Percentiles rank a stretch among this genome's conserved stretches.
Conservation (phyloP, 2,888 invertebrate species). For the Podabrus alpinus region DNA sequence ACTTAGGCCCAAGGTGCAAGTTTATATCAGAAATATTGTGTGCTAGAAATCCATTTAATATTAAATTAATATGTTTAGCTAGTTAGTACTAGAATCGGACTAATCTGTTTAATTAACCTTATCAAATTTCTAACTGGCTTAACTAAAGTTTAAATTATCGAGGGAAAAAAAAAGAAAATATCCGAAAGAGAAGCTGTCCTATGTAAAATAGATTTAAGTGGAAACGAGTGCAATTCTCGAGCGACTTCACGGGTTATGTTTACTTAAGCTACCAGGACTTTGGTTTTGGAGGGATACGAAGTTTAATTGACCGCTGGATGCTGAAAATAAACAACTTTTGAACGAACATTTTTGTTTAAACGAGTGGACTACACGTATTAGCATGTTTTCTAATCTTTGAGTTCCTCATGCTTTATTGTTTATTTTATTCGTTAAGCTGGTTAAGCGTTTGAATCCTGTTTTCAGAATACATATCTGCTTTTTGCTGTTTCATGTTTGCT, state of each 20-base stretch:
- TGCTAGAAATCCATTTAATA: slow-evolving; percentile 16
- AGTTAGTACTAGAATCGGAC: neutral
- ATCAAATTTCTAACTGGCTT: neutral
- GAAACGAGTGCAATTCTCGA: slow-evolving; percentile 22
- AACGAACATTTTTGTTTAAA: slow-evolving; percentile 32
- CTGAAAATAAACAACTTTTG: slow-evolving; percentile 38
- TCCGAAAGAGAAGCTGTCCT: neutral
- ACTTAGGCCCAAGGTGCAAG: slow-evolving; percentile 22
- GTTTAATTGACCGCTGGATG: slow-evolving; percentile 36
- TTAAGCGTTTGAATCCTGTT: slow-evolving; percentile 23
- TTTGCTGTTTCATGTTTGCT: slow-evolving; percentile 20
- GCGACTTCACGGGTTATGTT: slow-evolving; percentile 26
- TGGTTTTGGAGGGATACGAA: slow-evolving; percentile 28
- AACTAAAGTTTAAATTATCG: neutral
- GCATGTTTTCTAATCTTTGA: slow-evolving; percentile 40
- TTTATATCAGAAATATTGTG: slow-evolving; percentile 25
- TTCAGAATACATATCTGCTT: slow-evolving; percentile 17
- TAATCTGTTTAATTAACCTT: neutral
- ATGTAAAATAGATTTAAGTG: slow-evolving; percentile 24
- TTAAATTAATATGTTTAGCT: slow-evolving; percentile 2
- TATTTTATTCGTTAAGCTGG: slow-evolving; percentile 36
- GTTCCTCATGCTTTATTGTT: slow-evolving; percentile 33
- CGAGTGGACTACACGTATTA: slow-evolving; percentile 34
- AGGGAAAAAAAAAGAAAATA: neutral
- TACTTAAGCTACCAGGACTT: slow-evolving; percentile 31